Evolutionary conservation across 1,140 invertebrate species (phyloP), one percentile per base, ranked within the genome.

Genomic region (Venustaconcha ellipsiformis): DNA sequence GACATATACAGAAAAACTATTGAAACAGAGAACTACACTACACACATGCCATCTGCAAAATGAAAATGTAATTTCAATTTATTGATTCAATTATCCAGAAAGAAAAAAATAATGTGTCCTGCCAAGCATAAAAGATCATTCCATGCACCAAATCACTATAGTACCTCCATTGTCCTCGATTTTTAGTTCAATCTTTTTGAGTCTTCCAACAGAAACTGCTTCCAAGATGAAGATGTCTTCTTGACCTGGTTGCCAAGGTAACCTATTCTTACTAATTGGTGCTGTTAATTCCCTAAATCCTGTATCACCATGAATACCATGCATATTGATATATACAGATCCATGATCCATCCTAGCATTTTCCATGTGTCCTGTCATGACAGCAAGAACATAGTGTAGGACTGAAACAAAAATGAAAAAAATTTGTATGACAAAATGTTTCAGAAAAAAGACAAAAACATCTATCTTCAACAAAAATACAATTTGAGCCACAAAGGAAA

Each of bases 191-290:
- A 86, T 74, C 71, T 80, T 81, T 58, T 81, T 72, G 13, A 86
- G 15, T 20, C 76, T 78, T 3, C 84, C 84, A 20, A 86, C 81
- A 69, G 78, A 80, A 17, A 83, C 84, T 64, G 84, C 83, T 63
- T 84, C 80, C 37, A 86, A 20, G 48, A 81, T 72, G 65, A 82
- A 86, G n/a, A 84, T 76, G 64, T 86, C 84, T 58, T 79, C 72
- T 48, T 82, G 80, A 57, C 80, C 80, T 20, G 79, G 56, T 59
- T 80, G 77, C 82, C 81, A 83, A 58, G 69, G 72, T 23, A 79
- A 74, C 12, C 67, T 67, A 14, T 78, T 75, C 20, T 72, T 80
- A n/a, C 67, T 75, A 14, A 84, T 74, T 11, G 84, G 69, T 30
- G 69, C 74, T 67, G 69, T 70, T 67, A 85, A 57, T 23, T 78